A percentile compares a stretch with the other conserved stretches of the same genome.
Evolutionary conservation across 2,888 invertebrate species (phyloP).

Genomic region (Abscondita cerata): DNA sequence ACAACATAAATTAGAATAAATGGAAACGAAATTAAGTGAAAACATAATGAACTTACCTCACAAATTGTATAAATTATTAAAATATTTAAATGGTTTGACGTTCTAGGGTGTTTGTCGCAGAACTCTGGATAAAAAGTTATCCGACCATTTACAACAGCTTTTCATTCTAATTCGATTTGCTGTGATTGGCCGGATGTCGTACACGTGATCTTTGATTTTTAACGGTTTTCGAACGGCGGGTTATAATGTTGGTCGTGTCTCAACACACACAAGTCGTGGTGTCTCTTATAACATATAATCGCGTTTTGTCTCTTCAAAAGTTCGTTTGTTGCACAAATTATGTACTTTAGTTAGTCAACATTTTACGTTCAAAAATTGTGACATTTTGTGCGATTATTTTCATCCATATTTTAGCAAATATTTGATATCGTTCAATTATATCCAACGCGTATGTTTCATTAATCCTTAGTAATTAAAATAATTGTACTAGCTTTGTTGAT

Average conservation of each 20-base stretch:
- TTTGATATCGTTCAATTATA: no score
- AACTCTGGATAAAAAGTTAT: background rate
- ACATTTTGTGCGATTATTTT: no score
- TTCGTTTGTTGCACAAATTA: no score
- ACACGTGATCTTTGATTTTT: background rate
- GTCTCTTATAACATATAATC: no score
- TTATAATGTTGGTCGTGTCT: background rate
- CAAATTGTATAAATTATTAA: constrained; percentile 1
- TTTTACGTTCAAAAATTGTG: no score
- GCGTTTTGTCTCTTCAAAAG: no score
- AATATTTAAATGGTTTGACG: background rate
- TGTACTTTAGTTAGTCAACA: no score
- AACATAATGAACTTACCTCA: background rate
- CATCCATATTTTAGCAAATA: no score
- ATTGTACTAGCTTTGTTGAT: no score
- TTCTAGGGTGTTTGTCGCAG: background rate
- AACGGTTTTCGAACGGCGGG: background rate
- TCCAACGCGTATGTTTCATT: no score
- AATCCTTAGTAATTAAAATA: no score
- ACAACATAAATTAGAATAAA: background rate
- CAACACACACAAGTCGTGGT: no score
- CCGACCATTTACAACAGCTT: background rate
- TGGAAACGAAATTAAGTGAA: background rate
- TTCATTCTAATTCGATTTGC: background rate
- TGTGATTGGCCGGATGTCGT: background rate